Base-by-base conservation (phyloP, 1,140 invertebrate genomes). In the Octopus sinensis region DNA sequence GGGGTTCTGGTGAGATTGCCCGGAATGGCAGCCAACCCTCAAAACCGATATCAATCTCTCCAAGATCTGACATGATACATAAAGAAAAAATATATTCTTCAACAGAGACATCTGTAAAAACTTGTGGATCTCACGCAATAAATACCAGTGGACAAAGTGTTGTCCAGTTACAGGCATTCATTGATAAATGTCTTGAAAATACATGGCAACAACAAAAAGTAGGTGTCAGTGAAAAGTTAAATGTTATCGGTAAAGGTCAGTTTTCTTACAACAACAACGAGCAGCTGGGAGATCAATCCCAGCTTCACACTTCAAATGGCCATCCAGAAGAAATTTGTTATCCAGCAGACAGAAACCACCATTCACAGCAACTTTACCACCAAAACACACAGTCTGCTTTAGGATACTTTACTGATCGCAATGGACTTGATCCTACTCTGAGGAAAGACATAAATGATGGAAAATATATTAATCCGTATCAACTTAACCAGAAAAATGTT, bases 161-260 rank as follows among this genome's bases (percentile, higher is more conserved):
- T 77, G 76, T 77, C 17, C 76, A 77, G 76, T 53, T 77, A 51
- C 76, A 77, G 76, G 76, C 76, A 13, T 77, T 77, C 76, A 77
- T 77, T 77, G 76, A 77, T 43, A 77, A 77, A 53, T 77, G 76
- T 43, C 23, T 77, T 17, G 76, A 77, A 43, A 77, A 53, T 51
- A 77, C 76, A 4, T 77, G 76, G 76, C 76, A 77, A 77, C 76
- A 77, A 17, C 76, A 77, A 51, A 77, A 77, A 17, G 76, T 77
- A 43, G 76, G 76, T 13, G 43, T 77, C 23, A 77, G 76, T 77
- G 76, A 77, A 43, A 77, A 77, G 43, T 43, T 77, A 51, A 52
- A n/a, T 13, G 52, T 51, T 13, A 77, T 77, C 52, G 76, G 76
- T 13, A 51, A 53, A 17, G 23, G 76, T 52, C 76, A 77, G 23